Evolutionary conservation across 1,140 invertebrate species (phyloP).

Genomic region (Neodiprion pinetum): DNA sequence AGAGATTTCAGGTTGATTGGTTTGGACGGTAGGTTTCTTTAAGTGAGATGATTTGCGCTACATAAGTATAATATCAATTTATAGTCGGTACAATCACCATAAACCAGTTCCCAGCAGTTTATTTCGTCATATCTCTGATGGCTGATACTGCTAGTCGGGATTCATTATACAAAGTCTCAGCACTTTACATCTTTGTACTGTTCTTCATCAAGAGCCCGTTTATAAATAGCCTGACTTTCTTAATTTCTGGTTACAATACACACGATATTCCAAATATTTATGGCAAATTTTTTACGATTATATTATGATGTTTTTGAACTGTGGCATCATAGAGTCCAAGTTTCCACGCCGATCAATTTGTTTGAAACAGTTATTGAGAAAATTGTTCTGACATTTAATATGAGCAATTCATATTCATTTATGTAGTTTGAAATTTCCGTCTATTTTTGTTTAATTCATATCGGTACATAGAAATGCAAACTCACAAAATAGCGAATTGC

Average conservation of each 20-base stretch:
- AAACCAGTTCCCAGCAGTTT: constrained; percentile 24
- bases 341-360: too few species aligned
- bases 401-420: too few species aligned
- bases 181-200: constrained; percentile 15
- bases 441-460: too few species aligned
- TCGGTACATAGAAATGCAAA: too few species aligned
- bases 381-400: too few species aligned
- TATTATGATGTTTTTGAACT: too few species aligned
- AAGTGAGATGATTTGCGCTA: constrained; percentile 35
- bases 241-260: background rate
- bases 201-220: constrained; percentile 14
- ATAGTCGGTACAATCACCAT: constrained; percentile 38
- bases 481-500: too few species aligned
- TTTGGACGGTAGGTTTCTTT: constrained; percentile 36
- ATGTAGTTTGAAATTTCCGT: too few species aligned
- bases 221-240: constrained; percentile 5
- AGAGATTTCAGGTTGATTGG: constrained; percentile 30
- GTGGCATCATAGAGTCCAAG: too few species aligned
- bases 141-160: constrained; percentile 15
- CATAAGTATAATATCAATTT: constrained; percentile 38
- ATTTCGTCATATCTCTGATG: background rate
- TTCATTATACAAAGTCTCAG: constrained; percentile 2
- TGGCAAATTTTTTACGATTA: too few species aligned
- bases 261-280: too few species aligned
- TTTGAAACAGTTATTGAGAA: too few species aligned